A percentile compares a stretch with the other conserved stretches of the same genome.
Evolutionary conservation across 1,140 invertebrate genomes (phyloP).

Genomic region (Holotrichia oblita): DNA sequence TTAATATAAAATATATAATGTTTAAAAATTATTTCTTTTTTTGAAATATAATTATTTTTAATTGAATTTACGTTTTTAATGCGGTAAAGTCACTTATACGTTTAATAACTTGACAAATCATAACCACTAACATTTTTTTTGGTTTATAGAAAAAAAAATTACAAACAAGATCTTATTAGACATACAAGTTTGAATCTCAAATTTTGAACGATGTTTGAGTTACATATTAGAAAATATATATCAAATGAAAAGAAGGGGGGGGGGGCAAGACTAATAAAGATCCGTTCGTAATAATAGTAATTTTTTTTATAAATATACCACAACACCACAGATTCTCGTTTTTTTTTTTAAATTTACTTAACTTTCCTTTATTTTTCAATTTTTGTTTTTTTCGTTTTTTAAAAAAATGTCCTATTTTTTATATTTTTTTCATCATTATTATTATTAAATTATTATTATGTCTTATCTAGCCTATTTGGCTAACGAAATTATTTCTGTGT

Average conservation of each 20-base stretch:
- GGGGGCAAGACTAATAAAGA: neutral
- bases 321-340: conserved; percentile 15
- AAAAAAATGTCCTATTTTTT: conserved; percentile 31
- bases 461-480: conserved; percentile 25
- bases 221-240: neutral
- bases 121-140: too few species aligned
- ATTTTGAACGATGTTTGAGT: neutral
- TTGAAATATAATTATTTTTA: too few species aligned
- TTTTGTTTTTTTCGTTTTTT: conserved; percentile 10
- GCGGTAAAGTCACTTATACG: too few species aligned
- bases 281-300: conserved; percentile 19
- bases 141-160: neutral
- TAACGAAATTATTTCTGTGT: neutral
- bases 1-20: conserved; percentile 5
- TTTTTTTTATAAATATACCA: conserved; percentile 8
- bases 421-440: neutral
- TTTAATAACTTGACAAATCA: too few species aligned
- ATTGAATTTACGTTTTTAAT: too few species aligned
- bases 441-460: conserved; percentile 18
- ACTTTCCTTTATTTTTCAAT: conserved; percentile 16
- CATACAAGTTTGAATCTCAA: neutral
- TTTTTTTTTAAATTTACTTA: neutral
- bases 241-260: neutral
- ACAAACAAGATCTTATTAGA: conserved; percentile 20
- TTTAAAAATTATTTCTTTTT: neutral